Evolutionary conservation across 2,113 vertebrate species (phyloP).

Genomic region (Megaceryle torquata): DNA sequence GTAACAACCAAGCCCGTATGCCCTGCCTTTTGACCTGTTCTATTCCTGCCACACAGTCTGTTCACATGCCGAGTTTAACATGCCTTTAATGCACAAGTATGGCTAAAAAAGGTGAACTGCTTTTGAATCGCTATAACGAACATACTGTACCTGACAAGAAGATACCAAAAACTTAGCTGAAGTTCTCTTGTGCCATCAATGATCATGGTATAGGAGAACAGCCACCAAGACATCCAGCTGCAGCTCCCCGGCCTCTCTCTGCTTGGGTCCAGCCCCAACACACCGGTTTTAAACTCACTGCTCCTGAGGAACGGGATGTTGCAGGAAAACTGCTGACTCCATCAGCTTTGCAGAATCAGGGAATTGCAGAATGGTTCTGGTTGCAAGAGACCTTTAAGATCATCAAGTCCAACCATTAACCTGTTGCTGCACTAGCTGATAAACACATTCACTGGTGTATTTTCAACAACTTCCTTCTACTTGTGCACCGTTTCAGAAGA

Average conservation of each 20-base stretch:
- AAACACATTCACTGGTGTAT: neutral
- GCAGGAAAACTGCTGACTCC: neutral
- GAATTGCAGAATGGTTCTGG: neutral
- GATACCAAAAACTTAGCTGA: neutral
- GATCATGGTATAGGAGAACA: neutral
- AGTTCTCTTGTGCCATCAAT: neutral
- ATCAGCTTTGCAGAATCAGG: neutral
- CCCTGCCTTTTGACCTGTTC: neutral
- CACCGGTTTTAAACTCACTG: neutral
- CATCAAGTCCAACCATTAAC: too few species aligned
- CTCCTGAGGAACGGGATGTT: neutral
- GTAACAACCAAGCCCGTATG: neutral
- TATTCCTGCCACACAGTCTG: neutral
- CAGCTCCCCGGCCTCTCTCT: neutral
- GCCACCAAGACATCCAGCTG: neutral
- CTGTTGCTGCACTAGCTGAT: neutral
- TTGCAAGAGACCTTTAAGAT: neutral
- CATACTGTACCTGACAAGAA: neutral
- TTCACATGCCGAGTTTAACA: neutral
- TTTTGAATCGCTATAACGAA: neutral
- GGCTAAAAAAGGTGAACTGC: neutral
- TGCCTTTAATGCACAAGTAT: neutral
- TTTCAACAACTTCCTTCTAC: neutral
- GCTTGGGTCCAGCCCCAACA: neutral
- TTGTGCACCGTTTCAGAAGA: accelerated